A percentile compares a stretch with the other conserved stretches of the same genome.
phyloP scores from a whole-genome alignment of 2,888 invertebrate species.

The Girardia tigrina region DNA sequence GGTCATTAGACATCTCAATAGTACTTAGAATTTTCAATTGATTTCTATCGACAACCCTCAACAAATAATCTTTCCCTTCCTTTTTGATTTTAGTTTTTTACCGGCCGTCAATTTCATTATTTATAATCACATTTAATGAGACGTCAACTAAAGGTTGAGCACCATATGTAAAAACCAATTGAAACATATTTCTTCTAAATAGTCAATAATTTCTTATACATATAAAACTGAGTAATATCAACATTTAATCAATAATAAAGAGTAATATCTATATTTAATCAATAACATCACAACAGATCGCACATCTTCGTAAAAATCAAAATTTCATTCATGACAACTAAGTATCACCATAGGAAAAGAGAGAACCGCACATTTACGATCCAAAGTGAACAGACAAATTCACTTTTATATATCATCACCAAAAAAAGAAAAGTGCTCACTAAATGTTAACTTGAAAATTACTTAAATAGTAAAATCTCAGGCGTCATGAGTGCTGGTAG shows the following conservation, averaged over 20 bases:
- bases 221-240: too few relatives aligned
- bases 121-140: too few relatives aligned
- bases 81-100: too few relatives aligned
- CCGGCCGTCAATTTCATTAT: too few relatives aligned
- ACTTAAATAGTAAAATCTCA: not conserved
- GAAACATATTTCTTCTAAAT: too few relatives aligned
- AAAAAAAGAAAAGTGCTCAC: not conserved
- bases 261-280: conserved; percentile 18
- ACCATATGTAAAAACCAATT: too few relatives aligned
- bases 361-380: conserved; percentile 5
- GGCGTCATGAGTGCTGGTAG: not conserved
- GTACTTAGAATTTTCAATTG: too few relatives aligned
- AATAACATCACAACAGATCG: not conserved
- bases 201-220: too few relatives aligned
- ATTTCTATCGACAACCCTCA: too few relatives aligned
- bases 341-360: conserved; percentile 23
- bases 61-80: too few relatives aligned
- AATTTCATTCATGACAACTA: conserved; percentile 17
- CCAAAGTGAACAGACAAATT: conserved; percentile 1
- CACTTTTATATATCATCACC: conserved; percentile 11
- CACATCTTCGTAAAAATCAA: conserved; percentile 20
- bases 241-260: not conserved
- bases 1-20: too few relatives aligned
- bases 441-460: conserved; percentile 4
- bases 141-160: too few relatives aligned